Conservation (phyloP, 2,797 vertebrate genomes). For the Cheirogaleus major region DNA sequence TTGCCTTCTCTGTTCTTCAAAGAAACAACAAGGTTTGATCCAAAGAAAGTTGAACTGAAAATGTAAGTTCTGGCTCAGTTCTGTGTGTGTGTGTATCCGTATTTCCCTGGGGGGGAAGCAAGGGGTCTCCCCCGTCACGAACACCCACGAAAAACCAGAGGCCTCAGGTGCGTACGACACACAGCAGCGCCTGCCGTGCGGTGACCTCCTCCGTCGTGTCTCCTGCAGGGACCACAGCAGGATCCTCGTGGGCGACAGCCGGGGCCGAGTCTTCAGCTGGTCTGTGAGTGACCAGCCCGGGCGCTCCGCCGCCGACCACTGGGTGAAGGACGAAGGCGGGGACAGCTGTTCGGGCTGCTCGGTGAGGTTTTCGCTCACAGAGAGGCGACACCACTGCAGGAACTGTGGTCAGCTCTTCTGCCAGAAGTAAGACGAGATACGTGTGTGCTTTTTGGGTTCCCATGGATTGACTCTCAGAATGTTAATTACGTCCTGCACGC, state of each 20-base stretch:
- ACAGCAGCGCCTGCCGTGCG: not conserved
- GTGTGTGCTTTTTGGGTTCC: not conserved
- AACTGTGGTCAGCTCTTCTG: slow-evolving; percentile 99
- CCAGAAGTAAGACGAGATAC: slow-evolving; percentile 92
- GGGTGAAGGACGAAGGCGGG: slow-evolving; percentile 98
- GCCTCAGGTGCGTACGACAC: not conserved
- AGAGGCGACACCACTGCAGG: slow-evolving; percentile 97
- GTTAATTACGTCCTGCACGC: accelerated
- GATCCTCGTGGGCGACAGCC: slow-evolving; percentile 95
- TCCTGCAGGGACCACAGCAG: slow-evolving; percentile 95
- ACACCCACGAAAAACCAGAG: not conserved
- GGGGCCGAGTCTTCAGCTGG: slow-evolving; percentile 98
- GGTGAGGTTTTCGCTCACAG: slow-evolving; percentile 96
- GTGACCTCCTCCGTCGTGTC: not conserved
- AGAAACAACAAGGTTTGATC: not conserved
- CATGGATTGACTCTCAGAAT: not conserved
- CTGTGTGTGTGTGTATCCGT: not conserved
- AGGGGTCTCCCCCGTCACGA: not conserved
- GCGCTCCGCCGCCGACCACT: slow-evolving; percentile 97
- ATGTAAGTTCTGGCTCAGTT: not conserved
- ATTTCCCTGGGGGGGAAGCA: not conserved
- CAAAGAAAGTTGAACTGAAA: not conserved
- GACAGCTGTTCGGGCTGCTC: slow-evolving; percentile 97
- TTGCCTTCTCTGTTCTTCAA: not conserved
- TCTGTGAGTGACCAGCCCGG: slow-evolving; percentile 98